phyloP scores from a whole-genome alignment of 2,797 vertebrate genomes.

The Ptychobarbus kaznakovi region DNA sequence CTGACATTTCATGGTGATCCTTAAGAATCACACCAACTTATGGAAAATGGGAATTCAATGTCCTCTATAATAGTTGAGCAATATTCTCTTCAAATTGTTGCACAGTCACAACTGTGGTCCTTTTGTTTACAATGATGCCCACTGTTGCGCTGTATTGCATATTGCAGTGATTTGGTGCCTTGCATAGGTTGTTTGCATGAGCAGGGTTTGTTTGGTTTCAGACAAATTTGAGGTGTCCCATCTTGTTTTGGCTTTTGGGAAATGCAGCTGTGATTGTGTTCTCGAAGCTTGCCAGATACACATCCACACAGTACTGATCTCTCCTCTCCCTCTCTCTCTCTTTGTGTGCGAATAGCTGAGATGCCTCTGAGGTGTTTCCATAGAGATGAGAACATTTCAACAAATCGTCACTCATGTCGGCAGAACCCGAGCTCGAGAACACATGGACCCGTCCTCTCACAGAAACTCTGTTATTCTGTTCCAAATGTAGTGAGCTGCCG shows the following conservation, averaged over 20 bases:
- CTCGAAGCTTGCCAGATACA: conserved; percentile 6
- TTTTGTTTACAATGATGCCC: not conserved
- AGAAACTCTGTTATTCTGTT: conserved; percentile 24
- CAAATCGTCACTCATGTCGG: conserved; percentile 73
- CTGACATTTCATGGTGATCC: too few relatives aligned
- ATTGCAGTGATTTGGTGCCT: not conserved
- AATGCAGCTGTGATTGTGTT: conserved; percentile 29
- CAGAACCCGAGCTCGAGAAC: conserved; percentile 65
- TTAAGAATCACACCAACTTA: not conserved
- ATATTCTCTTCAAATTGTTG: not conserved
- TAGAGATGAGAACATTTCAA: conserved; percentile 73
- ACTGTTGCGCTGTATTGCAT: not conserved
- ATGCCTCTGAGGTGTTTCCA: conserved; percentile 78
- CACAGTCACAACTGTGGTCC: not conserved
- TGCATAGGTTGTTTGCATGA: conserved; percentile 9
- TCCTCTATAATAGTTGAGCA: not conserved
- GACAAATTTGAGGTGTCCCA: not conserved
- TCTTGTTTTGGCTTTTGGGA: conserved; percentile 30
- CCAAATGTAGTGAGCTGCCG: not conserved
- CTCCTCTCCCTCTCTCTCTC: not conserved
- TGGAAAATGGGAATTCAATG: not conserved
- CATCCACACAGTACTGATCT: not conserved
- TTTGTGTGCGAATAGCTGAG: conserved; percentile 71
- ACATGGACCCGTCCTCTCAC: conserved; percentile 66
- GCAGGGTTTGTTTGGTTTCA: not conserved